These are phyloP conservation scores for Dicranocentrus wangi DNA, from an alignment of 2,888 invertebrate genomes.

Conservation along the genomic window DNA sequence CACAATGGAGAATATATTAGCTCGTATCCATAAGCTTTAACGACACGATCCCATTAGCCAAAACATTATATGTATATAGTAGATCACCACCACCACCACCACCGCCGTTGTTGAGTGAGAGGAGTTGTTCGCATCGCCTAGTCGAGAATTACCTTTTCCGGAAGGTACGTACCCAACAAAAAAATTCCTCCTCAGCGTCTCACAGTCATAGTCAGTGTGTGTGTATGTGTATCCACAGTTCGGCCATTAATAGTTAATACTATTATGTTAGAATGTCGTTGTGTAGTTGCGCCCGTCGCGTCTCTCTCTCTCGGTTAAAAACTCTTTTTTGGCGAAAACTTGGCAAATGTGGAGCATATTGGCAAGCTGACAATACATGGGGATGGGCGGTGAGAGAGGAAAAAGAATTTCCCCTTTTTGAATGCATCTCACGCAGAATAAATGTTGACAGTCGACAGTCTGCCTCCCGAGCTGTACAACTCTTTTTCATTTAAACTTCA, in stretches of 20 bases:
- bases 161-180: background rate
- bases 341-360: conserved; percentile 66
- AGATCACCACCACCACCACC: conserved; percentile 40
- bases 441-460: conserved; percentile 66
- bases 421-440: conserved; percentile 65
- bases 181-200: no score
- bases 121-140: no score
- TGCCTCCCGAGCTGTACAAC: conserved; percentile 62
- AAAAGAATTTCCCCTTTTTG: conserved; percentile 29
- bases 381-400: conserved; percentile 53
- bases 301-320: conserved; percentile 49
- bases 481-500: conserved; percentile 65
- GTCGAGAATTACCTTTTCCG: background rate
- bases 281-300: conserved; percentile 24
- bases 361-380: conserved; percentile 65
- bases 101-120: conserved; percentile 4
- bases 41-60: conserved; percentile 58
- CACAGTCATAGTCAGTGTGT: no score
- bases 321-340: conserved; percentile 60
- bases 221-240: background rate
- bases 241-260: conserved; percentile 36
- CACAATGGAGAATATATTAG: conserved; percentile 56
- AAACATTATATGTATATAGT: conserved; percentile 43
- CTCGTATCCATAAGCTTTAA: conserved; percentile 59
- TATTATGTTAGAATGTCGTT: conserved; percentile 40